Evolutionary conservation across 2,888 invertebrate genomes (phyloP).

Genomic region (Rotaria sp.): DNA sequence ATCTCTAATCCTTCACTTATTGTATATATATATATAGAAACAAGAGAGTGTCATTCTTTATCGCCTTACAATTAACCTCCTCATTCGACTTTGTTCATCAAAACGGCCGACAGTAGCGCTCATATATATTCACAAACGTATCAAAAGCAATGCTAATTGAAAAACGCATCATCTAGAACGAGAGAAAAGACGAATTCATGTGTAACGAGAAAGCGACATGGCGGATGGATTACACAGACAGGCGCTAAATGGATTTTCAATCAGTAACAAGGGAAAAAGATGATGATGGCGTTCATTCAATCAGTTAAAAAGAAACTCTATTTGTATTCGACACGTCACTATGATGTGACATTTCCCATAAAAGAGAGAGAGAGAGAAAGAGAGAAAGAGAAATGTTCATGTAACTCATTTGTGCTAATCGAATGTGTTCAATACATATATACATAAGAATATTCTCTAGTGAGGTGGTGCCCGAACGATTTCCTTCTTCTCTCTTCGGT

Average conservation of each 20-base stretch:
- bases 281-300: background rate
- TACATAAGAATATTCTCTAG: background rate
- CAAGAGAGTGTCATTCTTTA: slow-evolving; percentile 13
- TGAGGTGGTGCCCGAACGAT: background rate
- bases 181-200: background rate
- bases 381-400: background rate
- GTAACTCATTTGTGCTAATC: background rate
- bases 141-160: background rate
- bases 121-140: background rate
- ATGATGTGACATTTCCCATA: slow-evolving; percentile 9
- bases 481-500: background rate
- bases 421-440: background rate
- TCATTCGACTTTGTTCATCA: slow-evolving; percentile 6
- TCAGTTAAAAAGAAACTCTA: slow-evolving; percentile 14
- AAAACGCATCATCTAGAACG: background rate
- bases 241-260: slow-evolving; percentile 6
- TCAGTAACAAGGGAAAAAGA: background rate
- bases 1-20: slow-evolving; percentile 2
- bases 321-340: slow-evolving; percentile 2
- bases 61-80: slow-evolving; percentile 13
- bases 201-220: background rate
- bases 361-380: background rate
- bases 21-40: background rate
- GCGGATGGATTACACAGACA: slow-evolving; percentile 8
- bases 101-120: background rate